Conservation (phyloP, 2,797 vertebrate species). For the Chelon auratus region DNA sequence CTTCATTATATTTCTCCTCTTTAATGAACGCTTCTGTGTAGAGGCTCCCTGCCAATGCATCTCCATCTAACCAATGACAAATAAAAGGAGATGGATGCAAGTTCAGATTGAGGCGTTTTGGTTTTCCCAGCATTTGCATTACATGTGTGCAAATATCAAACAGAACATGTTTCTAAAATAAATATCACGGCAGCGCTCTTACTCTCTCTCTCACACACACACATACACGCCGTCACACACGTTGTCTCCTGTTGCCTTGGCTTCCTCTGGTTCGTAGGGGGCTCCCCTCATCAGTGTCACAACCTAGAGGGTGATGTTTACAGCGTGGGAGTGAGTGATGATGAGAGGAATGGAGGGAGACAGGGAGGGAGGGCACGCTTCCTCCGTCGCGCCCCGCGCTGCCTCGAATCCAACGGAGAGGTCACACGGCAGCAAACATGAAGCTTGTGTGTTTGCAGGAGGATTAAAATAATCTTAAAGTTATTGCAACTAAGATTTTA, state of each 20-base stretch:
- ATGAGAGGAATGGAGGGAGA: constrained; percentile 47
- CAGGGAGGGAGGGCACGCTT: constrained; percentile 35
- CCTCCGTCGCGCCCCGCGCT: constrained; percentile 32
- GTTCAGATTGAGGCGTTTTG: not conserved
- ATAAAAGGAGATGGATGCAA: not conserved
- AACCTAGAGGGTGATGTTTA: constrained; percentile 74
- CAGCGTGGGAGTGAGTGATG: constrained; percentile 70
- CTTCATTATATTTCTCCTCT: constrained; percentile 33
- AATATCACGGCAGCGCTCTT: not conserved
- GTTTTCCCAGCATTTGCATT: not conserved
- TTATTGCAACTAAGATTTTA: not conserved
- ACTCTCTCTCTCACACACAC: not conserved
- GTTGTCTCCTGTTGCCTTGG: constrained; percentile 10
- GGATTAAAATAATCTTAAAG: not conserved
- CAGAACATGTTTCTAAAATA: not conserved
- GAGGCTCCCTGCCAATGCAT: not conserved
- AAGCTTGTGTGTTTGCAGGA: not conserved
- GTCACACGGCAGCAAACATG: constrained; percentile 39
- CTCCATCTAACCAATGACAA: not conserved
- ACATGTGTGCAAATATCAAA: not conserved
- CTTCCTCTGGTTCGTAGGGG: constrained; percentile 25
- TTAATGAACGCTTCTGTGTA: constrained; percentile 19
- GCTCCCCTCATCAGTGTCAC: constrained; percentile 48
- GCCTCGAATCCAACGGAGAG: constrained; percentile 37
- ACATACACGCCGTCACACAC: constrained; percentile 23